These are phyloP conservation scores for Cosmopolites sordidus DNA, from an alignment of 2,888 invertebrate genomes.

Conservation along the genomic window DNA sequence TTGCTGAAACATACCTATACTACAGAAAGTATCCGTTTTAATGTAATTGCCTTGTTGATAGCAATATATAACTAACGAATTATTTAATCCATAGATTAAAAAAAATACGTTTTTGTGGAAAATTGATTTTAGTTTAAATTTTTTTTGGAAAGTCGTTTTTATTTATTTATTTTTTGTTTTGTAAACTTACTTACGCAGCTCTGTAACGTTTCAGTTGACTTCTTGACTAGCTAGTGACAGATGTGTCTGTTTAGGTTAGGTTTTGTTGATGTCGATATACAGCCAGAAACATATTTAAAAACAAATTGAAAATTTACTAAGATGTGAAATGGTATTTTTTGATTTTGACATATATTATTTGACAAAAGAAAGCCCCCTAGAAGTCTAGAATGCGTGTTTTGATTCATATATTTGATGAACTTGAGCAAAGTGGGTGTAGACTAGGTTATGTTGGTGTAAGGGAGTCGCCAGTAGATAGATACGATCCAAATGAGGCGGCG, in stretches of 20 bases:
- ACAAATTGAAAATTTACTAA: background rate
- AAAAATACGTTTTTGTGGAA: slow-evolving; percentile 22
- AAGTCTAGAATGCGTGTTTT: slow-evolving; percentile 23
- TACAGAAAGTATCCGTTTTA: slow-evolving; percentile 18
- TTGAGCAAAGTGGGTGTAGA: slow-evolving; percentile 20
- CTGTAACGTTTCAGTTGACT: slow-evolving; percentile 17
- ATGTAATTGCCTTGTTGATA: slow-evolving; percentile 27
- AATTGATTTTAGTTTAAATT: slow-evolving; percentile 27
- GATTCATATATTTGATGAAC: slow-evolving; percentile 8
- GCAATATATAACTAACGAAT: slow-evolving; percentile 22
- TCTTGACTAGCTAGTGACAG: slow-evolving; percentile 26
- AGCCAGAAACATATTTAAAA: background rate
- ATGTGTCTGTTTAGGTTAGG: slow-evolving; percentile 26
- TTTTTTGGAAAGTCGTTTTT: slow-evolving; percentile 17
- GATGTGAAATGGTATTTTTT: slow-evolving; percentile 14
- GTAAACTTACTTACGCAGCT: slow-evolving; percentile 7
- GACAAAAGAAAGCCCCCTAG: slow-evolving; percentile 26
- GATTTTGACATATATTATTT: slow-evolving; percentile 14
- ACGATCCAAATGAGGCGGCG: slow-evolving; percentile 32
- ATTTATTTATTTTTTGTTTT: slow-evolving; percentile 8
- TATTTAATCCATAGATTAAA: slow-evolving; percentile 16
- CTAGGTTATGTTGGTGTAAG: slow-evolving; percentile 25
- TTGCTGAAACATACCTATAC: slow-evolving; percentile 25
- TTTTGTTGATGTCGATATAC: slow-evolving; percentile 1
- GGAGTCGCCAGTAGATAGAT: slow-evolving; percentile 39